Base-by-base conservation (phyloP, 2,797 vertebrate genomes). In the Numenius phaeopus region DNA sequence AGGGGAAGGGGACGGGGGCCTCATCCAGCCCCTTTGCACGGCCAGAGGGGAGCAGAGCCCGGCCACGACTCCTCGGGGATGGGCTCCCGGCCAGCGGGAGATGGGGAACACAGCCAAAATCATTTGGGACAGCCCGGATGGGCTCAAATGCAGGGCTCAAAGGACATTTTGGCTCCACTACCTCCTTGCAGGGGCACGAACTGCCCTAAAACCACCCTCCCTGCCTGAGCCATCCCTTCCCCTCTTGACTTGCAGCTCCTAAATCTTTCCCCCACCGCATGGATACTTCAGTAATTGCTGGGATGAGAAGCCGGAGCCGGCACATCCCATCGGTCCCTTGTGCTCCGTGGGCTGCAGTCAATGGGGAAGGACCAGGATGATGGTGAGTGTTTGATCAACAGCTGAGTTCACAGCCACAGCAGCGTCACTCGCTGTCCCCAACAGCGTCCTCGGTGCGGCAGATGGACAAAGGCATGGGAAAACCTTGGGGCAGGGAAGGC, bases 91-190 rank as follows among this genome's bases (percentile, higher is more conserved):
- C 61, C 47, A 20, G 50, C 5, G 3, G 88, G 78, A 66, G 34
- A 22, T 3, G 30, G 15, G 17, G 59, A 81, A 17, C 10, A 14
- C 44, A 46, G 40, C 42, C 19, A 7, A 16, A 19, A 67, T 4
- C 15, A 8, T 22, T 8, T 49, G 30, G 20, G 47, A 42, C 30
- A 42, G 55, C 49, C 64, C 0, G 0, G 6, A 16, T 0, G 19
- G 40, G n/a, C 40, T 8, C 39, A 26, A 30, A 44, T 3, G 7
- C 20, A 39, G 27, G 22, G 40, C 76, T 91, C 55, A 32, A 13
- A 39, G 11, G 44, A 46, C 3, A 10, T 13, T 32, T 77, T 14
- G 7, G 29, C 26, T 77, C 57, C 13, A 10, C 22, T 59, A 37
- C 27, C 50, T 46, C 50, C 46, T 71, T 49, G 23, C 30, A 70